Evolutionary conservation across 2,888 invertebrate species (phyloP), one percentile per base, ranked within the genome.

Genomic region (Drosophila yooni): DNA sequence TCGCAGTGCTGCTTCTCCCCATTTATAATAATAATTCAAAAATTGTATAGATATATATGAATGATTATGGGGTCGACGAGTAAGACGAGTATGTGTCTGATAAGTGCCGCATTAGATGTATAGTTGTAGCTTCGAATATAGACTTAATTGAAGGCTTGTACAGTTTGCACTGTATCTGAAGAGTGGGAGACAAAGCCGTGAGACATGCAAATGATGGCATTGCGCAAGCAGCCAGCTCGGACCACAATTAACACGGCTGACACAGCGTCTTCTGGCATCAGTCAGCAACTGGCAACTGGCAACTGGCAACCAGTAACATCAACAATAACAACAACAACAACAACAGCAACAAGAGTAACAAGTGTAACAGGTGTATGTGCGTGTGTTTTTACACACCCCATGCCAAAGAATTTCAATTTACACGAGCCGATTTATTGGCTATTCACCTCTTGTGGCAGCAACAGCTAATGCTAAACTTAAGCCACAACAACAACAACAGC

Each of bases 371-470:
- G 76, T 82, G 82, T 74, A 70, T 71, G 70, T 77, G 61, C 69
- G 61, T 70, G 34, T 36, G 53, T 43, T 51, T 64, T 29, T 65
- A 10, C 64, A 51, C 83, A 74, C 72, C 76, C 59, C 68, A 68
- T 64, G 81, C 77, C 46, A 81, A 85, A 89, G 87, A 87, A 89
- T 88, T 87, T 89, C 86, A 89, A 88, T 87, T 87, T 87, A 89
- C 89, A 82, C 83, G 88, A 81, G 89, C 89, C 90, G 88, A 91
- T 92, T 92, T 92, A 87, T 87, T 92, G 93, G 93, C 92, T 92
- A 92, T 92, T 92, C 92, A 92, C 92, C 93, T 92, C 68, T 82
- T 80, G 79, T 80, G 76, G 80, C 80, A 76, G 72, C 54, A 38
- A 46, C 46, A 54, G 54, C 50, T 50, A 50, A 50, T 11, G n/a